A percentile compares a stretch with the other conserved stretches of the same genome.
Evolutionary conservation across 2,888 invertebrate species (phyloP).

Genomic region (Ashinkailepas kermadecensis): DNA sequence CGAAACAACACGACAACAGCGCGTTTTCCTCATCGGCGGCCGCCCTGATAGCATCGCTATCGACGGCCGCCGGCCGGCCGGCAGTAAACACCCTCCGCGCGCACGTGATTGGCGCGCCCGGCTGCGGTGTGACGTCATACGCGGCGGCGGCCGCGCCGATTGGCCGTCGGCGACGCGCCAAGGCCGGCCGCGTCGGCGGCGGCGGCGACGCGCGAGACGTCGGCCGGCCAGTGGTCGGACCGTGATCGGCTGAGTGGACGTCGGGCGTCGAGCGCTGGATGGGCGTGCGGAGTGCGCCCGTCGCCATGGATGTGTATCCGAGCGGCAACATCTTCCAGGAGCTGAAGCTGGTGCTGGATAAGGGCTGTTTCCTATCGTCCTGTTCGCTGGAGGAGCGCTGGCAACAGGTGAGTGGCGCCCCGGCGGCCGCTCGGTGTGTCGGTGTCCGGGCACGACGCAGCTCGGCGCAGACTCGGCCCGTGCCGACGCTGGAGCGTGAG

Average conservation of each 20-base stretch:
- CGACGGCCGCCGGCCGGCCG: neutral
- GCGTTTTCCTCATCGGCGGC: no score
- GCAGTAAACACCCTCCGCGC: neutral
- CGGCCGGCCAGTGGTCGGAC: neutral
- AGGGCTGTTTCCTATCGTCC: slow-evolving; percentile 92
- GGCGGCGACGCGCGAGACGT: neutral
- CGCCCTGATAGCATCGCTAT: neutral
- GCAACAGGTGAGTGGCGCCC: slow-evolving; percentile 75
- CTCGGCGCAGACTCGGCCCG: no score
- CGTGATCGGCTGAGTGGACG: neutral
- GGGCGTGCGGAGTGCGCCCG: no score
- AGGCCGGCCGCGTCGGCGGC: neutral
- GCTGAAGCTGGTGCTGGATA: slow-evolving; percentile 93
- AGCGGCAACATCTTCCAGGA: slow-evolving; percentile 95
- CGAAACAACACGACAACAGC: no score
- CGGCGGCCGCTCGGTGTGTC: no score
- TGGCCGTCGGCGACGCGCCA: neutral
- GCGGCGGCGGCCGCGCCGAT: neutral
- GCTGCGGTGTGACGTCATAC: neutral
- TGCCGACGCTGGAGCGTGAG: no score
- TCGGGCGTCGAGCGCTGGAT: neutral
- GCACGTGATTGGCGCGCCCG: neutral
- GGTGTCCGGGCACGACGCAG: no score
- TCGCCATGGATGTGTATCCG: slow-evolving; percentile 88
- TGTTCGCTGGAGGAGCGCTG: slow-evolving; percentile 93